Evolutionary conservation across 1,140 invertebrate genomes (phyloP), one percentile per base, ranked within the genome.

Genomic region (Brachionus asplanchnoidis): DNA sequence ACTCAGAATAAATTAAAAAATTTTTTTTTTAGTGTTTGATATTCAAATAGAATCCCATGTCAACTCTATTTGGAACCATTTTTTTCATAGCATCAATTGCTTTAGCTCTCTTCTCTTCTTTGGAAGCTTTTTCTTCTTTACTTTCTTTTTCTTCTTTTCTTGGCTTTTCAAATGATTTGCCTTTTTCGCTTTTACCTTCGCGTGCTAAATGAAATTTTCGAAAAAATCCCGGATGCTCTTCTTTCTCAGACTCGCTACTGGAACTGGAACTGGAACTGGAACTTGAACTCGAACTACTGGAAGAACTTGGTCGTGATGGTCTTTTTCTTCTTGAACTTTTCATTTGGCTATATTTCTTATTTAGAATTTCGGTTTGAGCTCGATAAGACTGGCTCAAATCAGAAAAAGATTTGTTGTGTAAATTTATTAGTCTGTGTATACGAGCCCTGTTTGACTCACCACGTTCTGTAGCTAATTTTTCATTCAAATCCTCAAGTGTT

Each of bases 31-130:
- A 77, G 23, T 36, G 42, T 50, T 23, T 77, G 12, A 77, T 77
- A 28, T 77, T 77, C 44, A 77, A 50, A 77, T 50, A 77, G n/a
- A 77, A 50, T 14, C 73, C 73, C 17, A 77, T 26, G 8, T 77
- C 42, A 8, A 77, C n/a, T 50, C 50, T 73, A 42, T 73, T 73
- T 73, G 68, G 68, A 8, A 73, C 17, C 17, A 73, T 11, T 40
- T 20, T 40, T 42, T 73, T 73, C 12, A 17, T 32, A 8, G 17
- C 20, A 14, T 73, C 68, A 42, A 73, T 26, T 20, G 26, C n/a
- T 50, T 46, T 77, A 46, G 17, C 42, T 42, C 23, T 73, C 28
- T 50, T 46, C 50, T 77, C 42, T 77, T 77, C 73, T 28, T 8
- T 77, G 1, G 36, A 17, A 3, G 17, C 7, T 12, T 73, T 73